Evolutionary conservation across 1,140 invertebrate species (phyloP).

Genomic region (Cotesia glomerata): DNA sequence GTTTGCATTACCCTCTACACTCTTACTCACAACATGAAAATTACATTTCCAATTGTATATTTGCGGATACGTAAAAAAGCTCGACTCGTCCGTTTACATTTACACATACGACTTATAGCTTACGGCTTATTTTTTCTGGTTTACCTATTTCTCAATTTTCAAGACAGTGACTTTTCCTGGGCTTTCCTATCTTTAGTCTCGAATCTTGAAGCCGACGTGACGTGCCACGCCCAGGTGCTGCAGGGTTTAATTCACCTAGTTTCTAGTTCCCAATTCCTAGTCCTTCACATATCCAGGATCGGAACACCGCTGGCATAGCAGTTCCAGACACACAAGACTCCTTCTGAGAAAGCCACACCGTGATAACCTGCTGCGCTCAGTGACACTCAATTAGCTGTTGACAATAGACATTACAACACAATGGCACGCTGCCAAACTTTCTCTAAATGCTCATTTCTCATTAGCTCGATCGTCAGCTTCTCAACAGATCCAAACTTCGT

Average conservation of each 20-base stretch:
- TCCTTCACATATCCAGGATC: not conserved
- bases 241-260: not conserved
- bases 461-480: no score
- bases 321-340: conserved; percentile 1
- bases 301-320: not conserved
- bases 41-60: conserved; percentile 50
- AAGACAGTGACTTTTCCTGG: not conserved
- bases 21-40: conserved; percentile 38
- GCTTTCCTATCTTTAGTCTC: not conserved
- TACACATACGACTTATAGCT: conserved; percentile 34
- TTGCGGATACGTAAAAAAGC: conserved; percentile 7
- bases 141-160: conserved; percentile 27
- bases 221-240: conserved; percentile 27
- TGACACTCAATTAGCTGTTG: conserved; percentile 26
- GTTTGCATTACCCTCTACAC: not conserved
- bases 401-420: conserved; percentile 8
- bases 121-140: conserved; percentile 52
- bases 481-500: no score
- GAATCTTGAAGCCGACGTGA: not conserved
- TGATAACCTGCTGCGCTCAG: not conserved
- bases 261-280: not conserved
- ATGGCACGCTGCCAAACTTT: not conserved
- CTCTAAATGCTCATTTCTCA: no score
- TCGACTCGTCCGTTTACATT: not conserved
- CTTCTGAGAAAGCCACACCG: conserved; percentile 15